A percentile compares a stretch with the other conserved stretches of the same genome.
Conservation (phyloP, 2,113 vertebrate genomes). For the Caretta caretta region DNA sequence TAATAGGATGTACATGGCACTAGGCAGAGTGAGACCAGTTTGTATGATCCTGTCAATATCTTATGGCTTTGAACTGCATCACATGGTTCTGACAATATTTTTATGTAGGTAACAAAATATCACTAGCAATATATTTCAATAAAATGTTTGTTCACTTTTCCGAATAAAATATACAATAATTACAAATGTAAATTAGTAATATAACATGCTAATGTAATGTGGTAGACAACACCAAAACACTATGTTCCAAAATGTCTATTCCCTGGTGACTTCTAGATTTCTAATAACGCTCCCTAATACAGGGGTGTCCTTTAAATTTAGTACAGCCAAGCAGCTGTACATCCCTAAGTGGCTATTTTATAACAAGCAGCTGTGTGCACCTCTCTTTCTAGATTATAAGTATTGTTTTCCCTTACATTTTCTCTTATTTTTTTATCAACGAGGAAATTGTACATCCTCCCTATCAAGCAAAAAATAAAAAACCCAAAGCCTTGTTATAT, state of each 20-base stretch:
- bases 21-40: background rate
- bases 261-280: background rate
- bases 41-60: background rate
- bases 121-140: background rate
- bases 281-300: slow-evolving; percentile 12
- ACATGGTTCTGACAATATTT: background rate
- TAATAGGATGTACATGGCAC: background rate
- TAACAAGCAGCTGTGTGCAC: slow-evolving; percentile 39
- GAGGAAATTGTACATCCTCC: slow-evolving; percentile 41
- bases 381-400: slow-evolving; percentile 53
- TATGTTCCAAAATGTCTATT: background rate
- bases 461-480: slow-evolving; percentile 59
- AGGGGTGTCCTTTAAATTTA: slow-evolving; percentile 28
- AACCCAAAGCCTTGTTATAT: slow-evolving; percentile 33
- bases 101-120: background rate
- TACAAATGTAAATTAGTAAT: background rate
- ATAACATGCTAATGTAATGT: background rate
- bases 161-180: background rate
- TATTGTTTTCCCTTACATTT: slow-evolving; percentile 60
- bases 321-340: slow-evolving; percentile 46
- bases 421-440: background rate
- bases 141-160: background rate
- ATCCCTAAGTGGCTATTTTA: slow-evolving; percentile 44
- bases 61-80: background rate
- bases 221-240: background rate